A percentile compares a stretch with the other conserved stretches of the same genome.
These are phyloP conservation scores for Kudoa iwatai DNA, from an alignment of 30 jellyfish, hydroid and myxozoan species.

Conservation along the genomic window DNA sequence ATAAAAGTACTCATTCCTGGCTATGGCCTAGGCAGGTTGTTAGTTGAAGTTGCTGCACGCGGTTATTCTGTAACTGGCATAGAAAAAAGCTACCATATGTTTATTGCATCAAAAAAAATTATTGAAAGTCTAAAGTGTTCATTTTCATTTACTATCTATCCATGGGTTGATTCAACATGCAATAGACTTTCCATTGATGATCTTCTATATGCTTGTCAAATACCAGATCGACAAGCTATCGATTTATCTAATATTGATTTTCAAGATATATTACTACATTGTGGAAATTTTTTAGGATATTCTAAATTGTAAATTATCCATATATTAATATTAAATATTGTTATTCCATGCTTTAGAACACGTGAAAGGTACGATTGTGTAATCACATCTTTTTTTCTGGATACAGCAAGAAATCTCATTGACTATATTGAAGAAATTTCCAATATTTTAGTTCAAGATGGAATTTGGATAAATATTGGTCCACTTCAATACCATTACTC, in stretches of 20 bases:
- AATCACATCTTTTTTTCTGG: constrained; percentile 47
- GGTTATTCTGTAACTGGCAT: constrained; percentile 62
- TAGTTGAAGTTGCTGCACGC: constrained; percentile 28
- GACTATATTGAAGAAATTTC: constrained; percentile 28
- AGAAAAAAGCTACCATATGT: constrained; percentile 57
- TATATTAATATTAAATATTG: too few relatives aligned
- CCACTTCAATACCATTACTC: constrained; percentile 72
- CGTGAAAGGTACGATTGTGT: constrained; percentile 13
- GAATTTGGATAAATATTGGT: constrained; percentile 68
- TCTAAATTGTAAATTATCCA: too few relatives aligned
- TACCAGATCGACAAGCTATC: constrained; percentile 66
- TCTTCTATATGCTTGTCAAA: constrained; percentile 12
- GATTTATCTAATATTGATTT: too few relatives aligned
- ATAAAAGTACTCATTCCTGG: constrained; percentile 56
- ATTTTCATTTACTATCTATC: constrained; percentile 12
- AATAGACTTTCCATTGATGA: constrained; percentile 10
- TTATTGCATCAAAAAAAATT: constrained; percentile 54
- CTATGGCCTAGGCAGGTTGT: constrained; percentile 71
- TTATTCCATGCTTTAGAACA: too few relatives aligned
- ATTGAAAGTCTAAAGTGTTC: constrained; percentile 4
- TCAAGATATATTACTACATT: too few relatives aligned
- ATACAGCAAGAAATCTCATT: constrained; percentile 67
- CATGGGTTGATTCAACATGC: constrained; percentile 72
- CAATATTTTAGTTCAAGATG: constrained; percentile 43
- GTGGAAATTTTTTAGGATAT: too few relatives aligned